Evolutionary conservation across 1,140 invertebrate genomes (phyloP).

Genomic region (Bombus balteatus): DNA sequence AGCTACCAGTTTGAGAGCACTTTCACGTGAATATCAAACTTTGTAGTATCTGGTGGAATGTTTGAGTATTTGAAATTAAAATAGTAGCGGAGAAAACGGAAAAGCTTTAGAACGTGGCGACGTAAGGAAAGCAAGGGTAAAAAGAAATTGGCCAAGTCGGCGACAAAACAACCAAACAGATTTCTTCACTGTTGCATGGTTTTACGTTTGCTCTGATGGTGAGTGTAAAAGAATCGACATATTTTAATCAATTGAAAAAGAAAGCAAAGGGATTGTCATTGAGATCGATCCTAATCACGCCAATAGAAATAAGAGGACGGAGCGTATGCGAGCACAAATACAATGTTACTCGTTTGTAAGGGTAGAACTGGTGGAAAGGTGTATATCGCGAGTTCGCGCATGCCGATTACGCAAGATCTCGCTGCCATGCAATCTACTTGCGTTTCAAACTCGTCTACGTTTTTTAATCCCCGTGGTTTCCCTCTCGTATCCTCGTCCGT

Average conservation of each 20-base stretch:
- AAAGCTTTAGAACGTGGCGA: too few relatives aligned
- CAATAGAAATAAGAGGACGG: neutral
- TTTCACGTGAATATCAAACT: neutral
- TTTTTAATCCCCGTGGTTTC: slow-evolving; percentile 19
- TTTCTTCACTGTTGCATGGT: neutral
- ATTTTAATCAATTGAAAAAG: too few relatives aligned
- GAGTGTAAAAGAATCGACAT: too few relatives aligned
- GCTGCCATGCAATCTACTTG: neutral
- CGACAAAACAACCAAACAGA: too few relatives aligned
- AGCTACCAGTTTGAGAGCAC: neutral
- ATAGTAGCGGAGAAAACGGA: neutral
- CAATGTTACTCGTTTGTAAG: neutral
- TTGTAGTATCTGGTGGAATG: neutral
- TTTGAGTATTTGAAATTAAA: neutral
- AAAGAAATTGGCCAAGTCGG: too few relatives aligned
- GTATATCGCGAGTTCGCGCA: neutral
- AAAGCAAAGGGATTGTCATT: neutral
- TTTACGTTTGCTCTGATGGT: fast-evolving
- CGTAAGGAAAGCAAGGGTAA: too few relatives aligned
- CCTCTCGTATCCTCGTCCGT: neutral
- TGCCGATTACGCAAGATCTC: slow-evolving; percentile 16
- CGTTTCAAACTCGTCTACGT: slow-evolving; percentile 4
- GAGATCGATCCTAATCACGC: neutral
- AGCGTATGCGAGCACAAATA: neutral
- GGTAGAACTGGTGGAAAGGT: neutral